Evolutionary conservation across 2,113 vertebrate genomes (phyloP), one percentile per base, ranked within the genome.

Genomic region (Onychostruthus taczanowskii): DNA sequence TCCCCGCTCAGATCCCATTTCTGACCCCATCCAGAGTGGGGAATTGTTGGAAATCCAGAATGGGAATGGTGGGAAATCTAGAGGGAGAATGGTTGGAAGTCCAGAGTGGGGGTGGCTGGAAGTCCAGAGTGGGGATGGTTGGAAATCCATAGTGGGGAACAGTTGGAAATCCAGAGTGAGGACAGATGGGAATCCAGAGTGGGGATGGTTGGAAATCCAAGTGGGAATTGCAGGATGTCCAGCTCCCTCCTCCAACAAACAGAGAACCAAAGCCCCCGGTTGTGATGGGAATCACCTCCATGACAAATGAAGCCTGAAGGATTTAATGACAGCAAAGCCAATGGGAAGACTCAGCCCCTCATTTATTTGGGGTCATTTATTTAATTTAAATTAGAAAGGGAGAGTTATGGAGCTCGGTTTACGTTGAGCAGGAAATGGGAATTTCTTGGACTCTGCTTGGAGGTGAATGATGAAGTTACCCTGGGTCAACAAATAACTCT

Each of bases 401-500:
- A 44, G 39, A 87, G 7, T 46, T 41, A 4, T 0, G 0, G 33
- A 20, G 27, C 12, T 49, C 6, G 0, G 20, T 72, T 79, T 16
- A 27, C 16, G 10, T 5, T 49, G 16, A 41, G 16, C 16, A 37
- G n/a, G 50, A 46, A 89, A 56, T 9, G 47, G 30, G 47, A 66
- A 43, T 39, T 79, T 62, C 66, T 33, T 53, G 22, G 16, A 5
- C 9, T 31, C 74, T 44, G 6, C 47, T 56, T 41, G 26, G 26
- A 47, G n/a, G 19, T 21, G 59, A 6, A 9, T 15, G 16, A 24
- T 17, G 17, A 44, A 22, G 10, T 87, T 43, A 37, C 26, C 39
- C 22, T 20, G 13, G 16, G 4, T 21, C 69, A 63, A 33, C 50
- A 58, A 55, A 73, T 31, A 46, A 43, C 55, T 55, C 76, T 18